A percentile compares a stretch with the other conserved stretches of the same genome.
These are phyloP conservation scores for Deroptyus accipitrinus DNA, from an alignment of 2,113 vertebrate species.

Conservation along the genomic window DNA sequence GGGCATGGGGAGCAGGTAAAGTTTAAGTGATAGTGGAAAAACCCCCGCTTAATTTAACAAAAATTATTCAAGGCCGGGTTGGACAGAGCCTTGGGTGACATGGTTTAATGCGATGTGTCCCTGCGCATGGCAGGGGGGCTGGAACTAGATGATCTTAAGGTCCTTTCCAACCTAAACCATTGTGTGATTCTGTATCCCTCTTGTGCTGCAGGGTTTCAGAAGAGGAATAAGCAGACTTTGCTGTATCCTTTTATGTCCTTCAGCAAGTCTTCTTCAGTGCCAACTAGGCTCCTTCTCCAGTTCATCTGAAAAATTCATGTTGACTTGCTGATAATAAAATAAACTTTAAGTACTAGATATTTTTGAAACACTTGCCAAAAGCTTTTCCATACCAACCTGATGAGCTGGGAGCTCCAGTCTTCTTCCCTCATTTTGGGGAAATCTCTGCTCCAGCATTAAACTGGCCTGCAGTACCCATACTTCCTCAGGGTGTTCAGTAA, in stretches of 20 bases:
- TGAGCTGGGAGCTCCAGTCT: neutral
- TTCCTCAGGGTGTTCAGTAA: neutral
- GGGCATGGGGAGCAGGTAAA: neutral
- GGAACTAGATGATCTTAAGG: neutral
- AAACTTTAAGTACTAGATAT: neutral
- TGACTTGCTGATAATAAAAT: neutral
- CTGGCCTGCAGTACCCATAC: rapidly evolving
- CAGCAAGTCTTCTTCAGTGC: neutral
- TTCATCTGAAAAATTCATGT: neutral
- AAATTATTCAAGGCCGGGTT: neutral
- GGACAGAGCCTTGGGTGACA: neutral
- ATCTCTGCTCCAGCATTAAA: neutral
- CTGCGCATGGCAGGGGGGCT: neutral
- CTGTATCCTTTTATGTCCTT: neutral
- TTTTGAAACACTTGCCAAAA: neutral
- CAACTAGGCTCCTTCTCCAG: neutral
- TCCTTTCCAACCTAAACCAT: too few relatives aligned
- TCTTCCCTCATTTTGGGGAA: neutral
- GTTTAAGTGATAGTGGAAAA: neutral
- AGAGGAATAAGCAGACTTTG: neutral
- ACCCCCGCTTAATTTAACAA: neutral
- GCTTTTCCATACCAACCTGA: neutral
- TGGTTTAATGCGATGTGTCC: neutral
- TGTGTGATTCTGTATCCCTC: neutral
- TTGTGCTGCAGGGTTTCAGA: neutral